These are phyloP conservation scores for Siniperca knerii DNA, from an alignment of 2,113 vertebrate genomes.

Conservation along the genomic window DNA sequence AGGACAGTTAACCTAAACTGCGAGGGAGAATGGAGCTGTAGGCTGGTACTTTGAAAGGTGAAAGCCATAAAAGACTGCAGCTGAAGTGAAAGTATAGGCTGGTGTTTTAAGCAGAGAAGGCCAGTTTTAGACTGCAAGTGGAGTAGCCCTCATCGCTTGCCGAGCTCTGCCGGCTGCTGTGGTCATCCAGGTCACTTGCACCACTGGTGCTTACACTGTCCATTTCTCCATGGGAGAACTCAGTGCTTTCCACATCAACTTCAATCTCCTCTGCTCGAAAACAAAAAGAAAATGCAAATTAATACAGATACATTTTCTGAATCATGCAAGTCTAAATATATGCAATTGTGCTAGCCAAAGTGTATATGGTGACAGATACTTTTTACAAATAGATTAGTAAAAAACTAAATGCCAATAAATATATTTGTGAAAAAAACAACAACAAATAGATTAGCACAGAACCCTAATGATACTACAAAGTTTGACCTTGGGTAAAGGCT, in stretches of 20 bases:
- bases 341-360: background rate
- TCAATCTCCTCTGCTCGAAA: conserved; percentile 92
- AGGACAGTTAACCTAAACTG: conserved; percentile 48
- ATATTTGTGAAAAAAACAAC: no score
- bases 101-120: conserved; percentile 91
- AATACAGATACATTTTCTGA: background rate
- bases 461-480: no score
- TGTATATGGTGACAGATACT: background rate
- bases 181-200: conserved; percentile 96
- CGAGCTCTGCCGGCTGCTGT: conserved; percentile 96
- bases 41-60: conserved; percentile 69
- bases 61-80: conserved; percentile 72
- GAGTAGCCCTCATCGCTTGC: conserved; percentile 97
- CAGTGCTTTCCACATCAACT: conserved; percentile 97
- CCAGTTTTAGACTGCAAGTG: conserved; percentile 95
- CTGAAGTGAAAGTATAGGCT: conserved; percentile 69
- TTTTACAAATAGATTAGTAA: background rate
- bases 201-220: conserved; percentile 95
- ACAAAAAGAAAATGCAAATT: background rate
- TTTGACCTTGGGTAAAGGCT: background rate
- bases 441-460: background rate
- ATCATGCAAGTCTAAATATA: background rate
- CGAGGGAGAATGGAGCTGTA: conserved; percentile 61
- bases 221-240: conserved; percentile 98
- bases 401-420: no score